Percentiles rank a stretch among this genome's conserved stretches.
Conservation (phyloP, 1,140 invertebrate species). For the Calliopsis andreniformis region DNA sequence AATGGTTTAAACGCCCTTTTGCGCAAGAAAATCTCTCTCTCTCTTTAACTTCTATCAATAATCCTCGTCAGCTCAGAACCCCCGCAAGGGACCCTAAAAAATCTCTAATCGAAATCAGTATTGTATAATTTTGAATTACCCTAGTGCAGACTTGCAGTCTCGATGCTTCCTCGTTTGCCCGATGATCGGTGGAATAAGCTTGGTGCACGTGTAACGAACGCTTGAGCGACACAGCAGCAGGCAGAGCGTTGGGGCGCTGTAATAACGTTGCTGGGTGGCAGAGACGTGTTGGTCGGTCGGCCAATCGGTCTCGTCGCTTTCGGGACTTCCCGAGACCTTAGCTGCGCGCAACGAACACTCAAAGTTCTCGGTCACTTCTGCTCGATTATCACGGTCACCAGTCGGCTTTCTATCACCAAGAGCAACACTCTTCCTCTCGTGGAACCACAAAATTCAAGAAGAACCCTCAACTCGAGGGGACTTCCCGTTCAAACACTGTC, state of each 20-base stretch:
- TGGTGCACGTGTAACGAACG: slow-evolving; percentile 23
- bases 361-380: slow-evolving; percentile 21
- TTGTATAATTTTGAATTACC: no score
- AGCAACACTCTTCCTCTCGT: no score
- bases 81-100: no score
- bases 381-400: slow-evolving; percentile 25
- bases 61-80: no score
- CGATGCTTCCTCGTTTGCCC: not conserved
- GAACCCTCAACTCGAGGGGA: no score
- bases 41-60: no score
- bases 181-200: not conserved
- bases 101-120: no score
- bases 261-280: slow-evolving; percentile 26
- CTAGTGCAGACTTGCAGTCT: no score
- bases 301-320: slow-evolving; percentile 27
- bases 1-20: no score
- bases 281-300: slow-evolving; percentile 34
- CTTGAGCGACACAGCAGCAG: slow-evolving; percentile 13
- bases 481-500: no score
- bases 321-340: slow-evolving; percentile 51
- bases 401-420: not conserved
- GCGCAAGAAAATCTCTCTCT: no score
- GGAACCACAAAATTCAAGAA: no score
- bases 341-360: not conserved
- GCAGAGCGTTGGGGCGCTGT: slow-evolving; percentile 15